Conservation (phyloP, 2,797 vertebrate genomes). For the Trachurus trachurus region DNA sequence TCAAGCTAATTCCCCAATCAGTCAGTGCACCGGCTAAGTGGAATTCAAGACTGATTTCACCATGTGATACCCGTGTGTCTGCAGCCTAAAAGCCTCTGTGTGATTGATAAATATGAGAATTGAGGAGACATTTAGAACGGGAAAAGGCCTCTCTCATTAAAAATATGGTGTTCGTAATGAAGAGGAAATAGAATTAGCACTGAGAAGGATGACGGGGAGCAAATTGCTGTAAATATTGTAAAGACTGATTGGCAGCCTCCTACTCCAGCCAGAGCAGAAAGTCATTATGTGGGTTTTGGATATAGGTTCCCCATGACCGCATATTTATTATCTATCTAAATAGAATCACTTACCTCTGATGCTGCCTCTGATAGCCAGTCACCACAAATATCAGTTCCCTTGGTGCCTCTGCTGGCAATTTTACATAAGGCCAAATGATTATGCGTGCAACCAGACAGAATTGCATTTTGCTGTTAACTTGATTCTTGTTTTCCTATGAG, state of each 20-base stretch:
- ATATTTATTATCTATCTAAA: constrained; percentile 88
- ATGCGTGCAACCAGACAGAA: constrained; percentile 67
- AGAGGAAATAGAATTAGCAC: constrained; percentile 79
- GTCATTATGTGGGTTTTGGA: constrained; percentile 84
- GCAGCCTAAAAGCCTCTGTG: constrained; percentile 70
- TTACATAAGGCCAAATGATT: constrained; percentile 78
- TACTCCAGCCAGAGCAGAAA: constrained; percentile 75
- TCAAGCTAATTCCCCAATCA: constrained; percentile 71
- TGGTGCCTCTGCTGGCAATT: constrained; percentile 66
- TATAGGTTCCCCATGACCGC: constrained; percentile 85
- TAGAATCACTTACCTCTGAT: constrained; percentile 88
- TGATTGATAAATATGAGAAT: constrained; percentile 79
- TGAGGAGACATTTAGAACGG: constrained; percentile 66
- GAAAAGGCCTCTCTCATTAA: constrained; percentile 72
- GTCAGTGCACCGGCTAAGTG: constrained; percentile 70
- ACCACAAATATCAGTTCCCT: constrained; percentile 79
- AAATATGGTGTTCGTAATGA: constrained; percentile 76
- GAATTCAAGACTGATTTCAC: constrained; percentile 74
- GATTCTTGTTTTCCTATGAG: constrained; percentile 67
- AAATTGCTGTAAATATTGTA: constrained; percentile 80
- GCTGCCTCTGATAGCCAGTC: constrained; percentile 83
- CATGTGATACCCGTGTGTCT: constrained; percentile 56
- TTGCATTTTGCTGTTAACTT: constrained; percentile 75
- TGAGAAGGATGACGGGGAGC: constrained; percentile 73
- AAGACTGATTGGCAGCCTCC: constrained; percentile 73